These are phyloP conservation scores for Spongilla lacustris DNA, from an alignment of 37 sponge, comb jelly and placozoan genomes.

Conservation along the genomic window DNA sequence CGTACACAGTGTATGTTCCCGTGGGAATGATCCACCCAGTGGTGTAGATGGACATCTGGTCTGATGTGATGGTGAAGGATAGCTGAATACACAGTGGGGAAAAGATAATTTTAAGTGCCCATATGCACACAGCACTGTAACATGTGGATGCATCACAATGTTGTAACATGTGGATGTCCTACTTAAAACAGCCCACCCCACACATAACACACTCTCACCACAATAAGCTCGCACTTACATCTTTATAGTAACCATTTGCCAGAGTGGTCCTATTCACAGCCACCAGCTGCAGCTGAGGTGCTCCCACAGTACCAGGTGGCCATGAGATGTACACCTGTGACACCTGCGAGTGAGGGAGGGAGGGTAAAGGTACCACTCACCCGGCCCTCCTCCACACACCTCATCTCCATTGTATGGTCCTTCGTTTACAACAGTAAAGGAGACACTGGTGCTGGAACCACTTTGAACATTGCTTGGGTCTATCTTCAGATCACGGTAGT, in stretches of 20 bases:
- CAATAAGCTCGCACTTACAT: neutral
- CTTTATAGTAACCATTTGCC: neutral
- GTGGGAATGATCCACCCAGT: neutral
- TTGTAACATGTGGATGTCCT: no score
- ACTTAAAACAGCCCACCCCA: no score
- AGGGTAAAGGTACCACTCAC: neutral
- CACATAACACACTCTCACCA: neutral
- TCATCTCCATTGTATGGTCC: constrained; percentile 46
- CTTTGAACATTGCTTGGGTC: constrained; percentile 15
- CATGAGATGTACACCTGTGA: constrained; percentile 58
- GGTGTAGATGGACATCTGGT: neutral
- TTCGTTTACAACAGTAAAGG: constrained; percentile 46
- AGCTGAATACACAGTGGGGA: neutral
- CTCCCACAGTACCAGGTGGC: neutral
- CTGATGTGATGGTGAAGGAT: neutral
- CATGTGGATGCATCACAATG: no score
- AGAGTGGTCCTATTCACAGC: constrained; percentile 17
- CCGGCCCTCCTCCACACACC: constrained; percentile 1
- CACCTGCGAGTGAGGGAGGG: constrained; percentile 13
- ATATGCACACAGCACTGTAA: neutral
- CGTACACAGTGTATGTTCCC: neutral
- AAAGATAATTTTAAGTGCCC: neutral
- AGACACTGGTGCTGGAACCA: constrained; percentile 36
- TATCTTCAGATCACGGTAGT: constrained; percentile 28
- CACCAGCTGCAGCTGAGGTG: constrained; percentile 51